These are phyloP conservation scores for Tauraco hartlaubi DNA, from an alignment of 2,797 vertebrate species.

Conservation along the genomic window DNA sequence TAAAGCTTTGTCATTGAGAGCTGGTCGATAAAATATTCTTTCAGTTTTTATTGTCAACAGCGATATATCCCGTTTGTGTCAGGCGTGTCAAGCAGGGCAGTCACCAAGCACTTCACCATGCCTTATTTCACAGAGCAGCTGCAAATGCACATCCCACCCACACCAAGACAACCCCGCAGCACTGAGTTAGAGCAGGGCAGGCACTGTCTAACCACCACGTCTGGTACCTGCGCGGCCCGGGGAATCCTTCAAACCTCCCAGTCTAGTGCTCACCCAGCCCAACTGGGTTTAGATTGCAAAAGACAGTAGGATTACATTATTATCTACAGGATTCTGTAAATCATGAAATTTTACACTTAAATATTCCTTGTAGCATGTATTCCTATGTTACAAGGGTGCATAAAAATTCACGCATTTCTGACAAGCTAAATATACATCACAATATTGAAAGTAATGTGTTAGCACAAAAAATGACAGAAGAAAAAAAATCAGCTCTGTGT, in stretches of 20 bases:
- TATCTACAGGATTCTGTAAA: background rate
- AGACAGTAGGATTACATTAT: background rate
- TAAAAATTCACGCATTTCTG: background rate
- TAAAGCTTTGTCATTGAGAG: background rate
- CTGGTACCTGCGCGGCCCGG: background rate
- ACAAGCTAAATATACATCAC: background rate
- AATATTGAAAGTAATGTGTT: background rate
- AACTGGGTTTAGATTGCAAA: background rate
- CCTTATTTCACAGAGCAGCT: background rate
- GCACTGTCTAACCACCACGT: background rate
- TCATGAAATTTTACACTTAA: background rate
- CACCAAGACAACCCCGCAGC: background rate
- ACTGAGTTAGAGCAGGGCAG: accelerated
- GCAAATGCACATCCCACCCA: background rate
- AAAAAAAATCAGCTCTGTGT: background rate
- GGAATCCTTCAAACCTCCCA: background rate
- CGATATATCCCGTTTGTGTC: background rate
- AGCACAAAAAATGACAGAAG: background rate
- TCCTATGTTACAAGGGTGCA: background rate
- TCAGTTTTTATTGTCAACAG: background rate
- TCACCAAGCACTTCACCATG: background rate
- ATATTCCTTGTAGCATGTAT: background rate
- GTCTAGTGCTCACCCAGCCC: background rate
- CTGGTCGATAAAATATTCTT: background rate
- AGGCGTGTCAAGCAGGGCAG: background rate